phyloP scores from a whole-genome alignment of 2,888 invertebrate genomes.

The Minunthozetes semirufus region DNA sequence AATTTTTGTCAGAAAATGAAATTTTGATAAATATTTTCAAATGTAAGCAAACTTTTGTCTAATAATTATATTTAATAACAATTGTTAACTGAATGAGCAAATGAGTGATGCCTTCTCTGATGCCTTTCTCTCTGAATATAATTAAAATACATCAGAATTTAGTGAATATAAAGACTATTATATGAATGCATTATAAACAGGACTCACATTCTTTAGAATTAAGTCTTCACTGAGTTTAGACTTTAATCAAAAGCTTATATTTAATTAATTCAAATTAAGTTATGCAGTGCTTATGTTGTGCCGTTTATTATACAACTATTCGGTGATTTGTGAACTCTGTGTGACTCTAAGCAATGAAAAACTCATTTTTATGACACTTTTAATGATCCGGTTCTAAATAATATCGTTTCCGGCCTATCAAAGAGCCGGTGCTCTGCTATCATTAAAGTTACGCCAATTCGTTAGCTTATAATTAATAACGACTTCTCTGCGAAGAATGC shows the following conservation, averaged over 20 bases:
- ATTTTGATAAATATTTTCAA: too few relatives aligned
- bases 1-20: too few relatives aligned
- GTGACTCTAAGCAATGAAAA: neutral
- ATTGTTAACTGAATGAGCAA: too few relatives aligned
- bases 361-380: constrained; percentile 8
- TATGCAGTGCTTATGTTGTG: neutral
- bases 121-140: too few relatives aligned
- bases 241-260: neutral
- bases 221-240: too few relatives aligned
- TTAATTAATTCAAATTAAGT: constrained; percentile 16
- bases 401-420: constrained; percentile 7
- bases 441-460: neutral
- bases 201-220: too few relatives aligned
- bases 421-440: neutral
- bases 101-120: too few relatives aligned
- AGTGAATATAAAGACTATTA: too few relatives aligned
- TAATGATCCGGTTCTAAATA: constrained; percentile 22
- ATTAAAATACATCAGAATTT: too few relatives aligned
- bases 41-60: too few relatives aligned
- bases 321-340: neutral
- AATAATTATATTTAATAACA: too few relatives aligned
- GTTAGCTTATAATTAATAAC: neutral
- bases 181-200: too few relatives aligned
- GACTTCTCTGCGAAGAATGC: neutral
- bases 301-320: neutral